Base-by-base conservation (phyloP, 2,113 vertebrate genomes). In the Holacanthus passer region DNA sequence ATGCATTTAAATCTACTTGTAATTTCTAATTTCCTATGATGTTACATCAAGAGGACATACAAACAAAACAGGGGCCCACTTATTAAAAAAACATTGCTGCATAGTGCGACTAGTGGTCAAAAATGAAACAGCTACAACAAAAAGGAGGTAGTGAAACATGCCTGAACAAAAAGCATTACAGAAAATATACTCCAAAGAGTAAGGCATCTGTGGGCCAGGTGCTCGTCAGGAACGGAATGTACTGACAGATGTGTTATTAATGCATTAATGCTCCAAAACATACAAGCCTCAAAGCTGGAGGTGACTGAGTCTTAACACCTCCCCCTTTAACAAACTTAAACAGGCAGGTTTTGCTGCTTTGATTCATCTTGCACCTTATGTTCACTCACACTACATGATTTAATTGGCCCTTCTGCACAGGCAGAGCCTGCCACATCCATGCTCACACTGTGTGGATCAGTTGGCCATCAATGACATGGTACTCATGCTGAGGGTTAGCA, bases 141-240 rank as follows among this genome's bases (percentile, higher is more conserved):
- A 20, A 11, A 20, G 14, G 3, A 58, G 17, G 62, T 16, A 43
- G 22, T 7, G 22, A 12, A 59, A 63, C 72, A 16, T 48, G 64
- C 41, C 50, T 67, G 19, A 79, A 79, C 58, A 13, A 52, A 87
- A 77, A 71, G 13, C 35, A 69, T 58, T 41, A 56, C 24, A 20
- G 52, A 58, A 68, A 56, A 32, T 7, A 14, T 11, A 10, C 31
- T 50, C 9, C 22, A 17, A 24, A 24, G 48, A 24, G 74, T 27
- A 37, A 76, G 72, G 27, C 73, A 68, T 77, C 76, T 85, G 78
- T 41, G 24, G 13, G 13, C 79, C 88, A 91, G 88, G 71, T 92
- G 88, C 68, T 66, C 5, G 7, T 78, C 78, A 31, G 50, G 74
- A 43, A 66, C 24, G 48, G 43, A 47, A 37, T 20, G 73, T n/a